These are phyloP conservation scores for Lithophane leautieri DNA, from an alignment of 2,888 invertebrate species.

Conservation along the genomic window DNA sequence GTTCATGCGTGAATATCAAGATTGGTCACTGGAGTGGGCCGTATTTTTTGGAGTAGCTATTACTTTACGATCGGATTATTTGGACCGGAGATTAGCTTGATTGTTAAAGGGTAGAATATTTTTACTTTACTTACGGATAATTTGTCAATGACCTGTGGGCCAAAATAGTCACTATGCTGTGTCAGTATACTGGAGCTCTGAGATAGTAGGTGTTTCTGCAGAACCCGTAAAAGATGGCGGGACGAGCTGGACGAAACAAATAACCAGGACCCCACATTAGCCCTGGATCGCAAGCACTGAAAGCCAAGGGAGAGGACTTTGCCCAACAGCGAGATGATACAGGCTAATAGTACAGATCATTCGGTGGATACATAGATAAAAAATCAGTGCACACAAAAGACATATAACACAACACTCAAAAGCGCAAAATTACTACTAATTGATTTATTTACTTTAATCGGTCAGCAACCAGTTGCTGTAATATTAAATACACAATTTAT, in stretches of 20 bases:
- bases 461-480: neutral
- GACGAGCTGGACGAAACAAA: no score
- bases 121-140: neutral
- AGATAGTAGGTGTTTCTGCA: no score
- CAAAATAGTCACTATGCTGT: no score
- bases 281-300: neutral
- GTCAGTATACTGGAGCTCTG: no score
- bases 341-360: neutral
- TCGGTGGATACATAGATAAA: neutral
- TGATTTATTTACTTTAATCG: neutral
- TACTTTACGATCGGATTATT: conserved; percentile 31
- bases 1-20: conserved; percentile 52
- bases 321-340: neutral
- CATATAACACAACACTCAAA: no score
- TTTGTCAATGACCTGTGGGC: neutral
- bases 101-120: conserved; percentile 19
- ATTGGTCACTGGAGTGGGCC: conserved; percentile 40
- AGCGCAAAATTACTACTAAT: neutral
- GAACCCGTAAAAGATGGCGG: no score
- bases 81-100: conserved; percentile 35
- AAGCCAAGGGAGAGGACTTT: neutral
- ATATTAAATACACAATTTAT: neutral
- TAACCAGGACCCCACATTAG: no score
- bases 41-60: conserved; percentile 29
- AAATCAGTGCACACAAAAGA: neutral